Conservation (phyloP, 2,888 invertebrate genomes). For the Cosmopolites sordidus region DNA sequence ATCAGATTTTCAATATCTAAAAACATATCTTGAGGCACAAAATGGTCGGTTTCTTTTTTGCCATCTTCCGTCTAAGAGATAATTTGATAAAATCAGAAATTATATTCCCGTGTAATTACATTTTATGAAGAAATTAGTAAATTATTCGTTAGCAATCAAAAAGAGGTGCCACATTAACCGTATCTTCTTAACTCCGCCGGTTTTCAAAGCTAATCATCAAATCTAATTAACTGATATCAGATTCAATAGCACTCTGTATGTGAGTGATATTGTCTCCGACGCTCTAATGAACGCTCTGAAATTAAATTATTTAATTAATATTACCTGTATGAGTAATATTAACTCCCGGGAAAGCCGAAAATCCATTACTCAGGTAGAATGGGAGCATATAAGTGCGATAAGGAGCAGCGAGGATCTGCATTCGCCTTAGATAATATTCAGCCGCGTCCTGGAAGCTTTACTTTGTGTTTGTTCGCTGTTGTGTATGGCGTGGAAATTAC, state of each 20-base stretch:
- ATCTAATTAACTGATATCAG: conserved; percentile 7
- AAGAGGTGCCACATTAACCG: too few relatives aligned
- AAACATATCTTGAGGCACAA: too few relatives aligned
- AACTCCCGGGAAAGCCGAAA: conserved; percentile 14
- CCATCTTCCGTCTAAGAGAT: too few relatives aligned
- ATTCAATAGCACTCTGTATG: conserved; percentile 5
- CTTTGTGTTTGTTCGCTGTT: conserved; percentile 1
- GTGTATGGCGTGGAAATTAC: background rate
- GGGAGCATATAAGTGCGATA: conserved; percentile 14
- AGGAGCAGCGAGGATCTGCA: conserved; percentile 5
- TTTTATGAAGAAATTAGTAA: too few relatives aligned
- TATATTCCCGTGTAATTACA: too few relatives aligned
- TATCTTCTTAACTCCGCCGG: background rate
- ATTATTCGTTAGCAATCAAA: too few relatives aligned
- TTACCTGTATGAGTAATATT: conserved; percentile 16
- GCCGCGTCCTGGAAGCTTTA: background rate
- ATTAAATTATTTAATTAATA: conserved; percentile 24
- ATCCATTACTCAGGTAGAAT: conserved; percentile 15
- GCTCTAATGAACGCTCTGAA: conserved; percentile 9
- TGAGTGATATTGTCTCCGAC: conserved; percentile 3
- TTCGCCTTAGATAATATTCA: conserved; percentile 5
- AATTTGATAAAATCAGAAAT: too few relatives aligned
- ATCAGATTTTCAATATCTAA: too few relatives aligned
- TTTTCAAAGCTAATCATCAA: background rate
- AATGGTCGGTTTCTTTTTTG: too few relatives aligned